Conservation (phyloP, 2,797 vertebrate species). For the Chaetodon trifasciatus region DNA sequence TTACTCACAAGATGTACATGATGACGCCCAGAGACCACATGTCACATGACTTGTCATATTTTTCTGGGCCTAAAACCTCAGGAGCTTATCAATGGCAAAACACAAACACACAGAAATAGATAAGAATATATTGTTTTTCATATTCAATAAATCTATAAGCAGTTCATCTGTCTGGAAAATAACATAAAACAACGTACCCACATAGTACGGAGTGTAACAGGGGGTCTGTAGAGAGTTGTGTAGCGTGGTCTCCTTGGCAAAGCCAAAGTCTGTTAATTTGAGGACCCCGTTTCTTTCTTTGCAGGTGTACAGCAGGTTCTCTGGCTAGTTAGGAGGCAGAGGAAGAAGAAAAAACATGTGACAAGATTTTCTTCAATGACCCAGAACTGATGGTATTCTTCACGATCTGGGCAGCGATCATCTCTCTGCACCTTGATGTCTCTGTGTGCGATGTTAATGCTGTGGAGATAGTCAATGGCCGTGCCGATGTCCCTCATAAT, state of each 20-base stretch:
- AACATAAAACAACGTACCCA: conserved; percentile 88
- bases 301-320: conserved; percentile 96
- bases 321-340: conserved; percentile 86
- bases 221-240: conserved; percentile 96
- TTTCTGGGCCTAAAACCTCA: conserved; percentile 98
- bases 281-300: conserved; percentile 89
- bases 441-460: conserved; percentile 94
- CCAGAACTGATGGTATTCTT: neutral
- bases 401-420: neutral
- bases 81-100: conserved; percentile 86
- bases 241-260: conserved; percentile 96
- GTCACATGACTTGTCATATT: conserved; percentile 99
- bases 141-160: neutral
- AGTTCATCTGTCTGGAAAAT: neutral
- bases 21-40: conserved; percentile 99
- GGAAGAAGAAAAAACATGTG: neutral
- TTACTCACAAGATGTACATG: conserved; percentile 98
- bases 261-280: conserved; percentile 98
- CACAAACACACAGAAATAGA: conserved; percentile 26
- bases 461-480: conserved; percentile 94
- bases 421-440: conserved; percentile 93
- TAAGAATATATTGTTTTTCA: neutral
- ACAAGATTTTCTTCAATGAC: neutral
- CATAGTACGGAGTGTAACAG: conserved; percentile 99
- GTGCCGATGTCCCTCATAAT: conserved; percentile 97